phyloP scores from a whole-genome alignment of 2,888 invertebrate genomes.

The Andrena minutula region DNA sequence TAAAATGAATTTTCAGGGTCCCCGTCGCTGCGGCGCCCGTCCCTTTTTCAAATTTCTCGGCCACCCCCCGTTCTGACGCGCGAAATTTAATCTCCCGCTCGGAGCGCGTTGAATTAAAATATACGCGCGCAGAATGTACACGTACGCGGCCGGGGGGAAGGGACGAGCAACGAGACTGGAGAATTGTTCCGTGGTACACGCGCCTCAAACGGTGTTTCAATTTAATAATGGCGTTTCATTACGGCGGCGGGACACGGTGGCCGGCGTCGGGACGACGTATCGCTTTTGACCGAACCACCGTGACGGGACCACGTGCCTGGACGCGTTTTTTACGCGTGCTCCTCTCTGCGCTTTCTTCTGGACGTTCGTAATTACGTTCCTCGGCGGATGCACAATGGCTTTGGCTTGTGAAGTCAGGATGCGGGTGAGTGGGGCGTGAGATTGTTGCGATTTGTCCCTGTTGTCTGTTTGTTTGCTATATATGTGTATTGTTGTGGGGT shows the following conservation, averaged over 20 bases:
- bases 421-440: conserved; percentile 8
- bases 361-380: conserved; percentile 39
- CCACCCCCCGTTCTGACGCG: conserved; percentile 50
- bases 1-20: neutral
- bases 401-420: neutral
- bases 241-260: conserved; percentile 16
- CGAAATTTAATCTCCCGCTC: conserved; percentile 71
- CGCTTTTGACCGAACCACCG: conserved; percentile 54
- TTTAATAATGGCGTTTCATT: conserved; percentile 63
- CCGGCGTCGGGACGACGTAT: conserved; percentile 33
- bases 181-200: conserved; percentile 55
- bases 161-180: conserved; percentile 58
- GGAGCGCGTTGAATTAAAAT: conserved; percentile 68
- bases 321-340: conserved; percentile 33
- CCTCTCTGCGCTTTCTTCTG: conserved; percentile 31
- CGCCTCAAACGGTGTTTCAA: conserved; percentile 59
- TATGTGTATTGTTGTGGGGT: neutral
- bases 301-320: conserved; percentile 29
- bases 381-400: conserved; percentile 21
- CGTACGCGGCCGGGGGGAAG: neutral
- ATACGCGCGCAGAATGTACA: conserved; percentile 18
- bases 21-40: conserved; percentile 16
- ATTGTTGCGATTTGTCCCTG: conserved; percentile 11
- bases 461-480: too few species aligned
- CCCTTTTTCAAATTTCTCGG: conserved; percentile 68